Evolutionary conservation across 2,113 vertebrate genomes (phyloP).

Genomic region (Tamias sibiricus): DNA sequence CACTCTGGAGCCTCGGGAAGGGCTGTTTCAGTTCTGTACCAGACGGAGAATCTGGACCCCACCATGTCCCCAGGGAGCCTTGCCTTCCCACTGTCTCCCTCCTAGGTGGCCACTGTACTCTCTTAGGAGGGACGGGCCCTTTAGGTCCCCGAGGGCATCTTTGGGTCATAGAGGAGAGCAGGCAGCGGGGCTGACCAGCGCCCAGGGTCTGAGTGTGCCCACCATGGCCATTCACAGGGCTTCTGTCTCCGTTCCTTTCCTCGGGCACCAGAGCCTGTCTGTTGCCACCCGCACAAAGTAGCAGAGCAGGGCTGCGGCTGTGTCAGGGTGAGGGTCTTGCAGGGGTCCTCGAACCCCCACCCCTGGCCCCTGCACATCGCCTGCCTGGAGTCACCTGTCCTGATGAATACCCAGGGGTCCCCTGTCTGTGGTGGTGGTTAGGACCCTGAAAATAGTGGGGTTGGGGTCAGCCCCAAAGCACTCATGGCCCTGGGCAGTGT

Average conservation of each 20-base stretch:
- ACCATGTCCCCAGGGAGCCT: too few species aligned
- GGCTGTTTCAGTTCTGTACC: not conserved
- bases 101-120: not conserved
- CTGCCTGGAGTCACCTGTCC: fast-evolving
- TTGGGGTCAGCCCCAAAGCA: not conserved
- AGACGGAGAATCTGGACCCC: too few species aligned
- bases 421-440: not conserved
- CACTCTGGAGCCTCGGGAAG: not conserved
- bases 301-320: fast-evolving
- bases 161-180: not conserved
- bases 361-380: not conserved
- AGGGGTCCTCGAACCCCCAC: fast-evolving
- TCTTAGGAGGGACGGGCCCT: too few species aligned
- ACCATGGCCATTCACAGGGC: fast-evolving
- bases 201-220: not conserved
- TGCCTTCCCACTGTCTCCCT: too few species aligned
- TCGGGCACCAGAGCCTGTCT: not conserved
- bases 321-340: too few species aligned
- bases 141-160: too few species aligned
- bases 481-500: not conserved
- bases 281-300: fast-evolving
- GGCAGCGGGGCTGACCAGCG: too few species aligned
- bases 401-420: fast-evolving
- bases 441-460: not conserved
- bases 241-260: fast-evolving